Evolutionary conservation across 2,113 vertebrate species (phyloP), one percentile per base, ranked within the genome.

Genomic region (Mesitornis unicolor): DNA sequence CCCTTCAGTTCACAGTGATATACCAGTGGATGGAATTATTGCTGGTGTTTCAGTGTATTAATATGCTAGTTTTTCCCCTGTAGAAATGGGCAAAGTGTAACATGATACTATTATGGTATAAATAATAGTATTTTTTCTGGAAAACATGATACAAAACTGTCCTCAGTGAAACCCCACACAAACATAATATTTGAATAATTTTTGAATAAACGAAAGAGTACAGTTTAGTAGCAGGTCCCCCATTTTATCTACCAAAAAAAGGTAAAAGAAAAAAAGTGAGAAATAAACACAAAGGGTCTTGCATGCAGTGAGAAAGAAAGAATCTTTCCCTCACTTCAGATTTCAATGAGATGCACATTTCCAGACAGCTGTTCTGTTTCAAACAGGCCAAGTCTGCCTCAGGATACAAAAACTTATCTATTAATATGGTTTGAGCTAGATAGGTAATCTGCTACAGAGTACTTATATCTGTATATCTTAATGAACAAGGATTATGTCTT

Each of bases 301-400:
- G 54, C 31, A 63, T 13, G 4, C 10, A 86, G 59, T 16, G 19
- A 86, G 88, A 75, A 18, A 80, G 56, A 77, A 79, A 91, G 17
- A 65, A 45, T 53, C 3, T 3, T 82, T 76, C 35, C 25, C 33
- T 91, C 36, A 54, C 29, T 76, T 89, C 64, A 60, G 42, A 83
- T 94, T 90, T 90, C 87, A 88, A 56, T 8, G 28, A 92, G 38
- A n/a, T 84, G 68, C 60, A 81, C n/a, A 57, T 84, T 96, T 93
- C 40, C 38, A 94, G 43, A 64, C 88, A 95, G 88, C 61, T 89
- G 90, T 50, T 89, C 63, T 42, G 12, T 80, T 93, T 96, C 90
- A 95, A 88, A 85, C n/a, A 88, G 85, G 56, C 69, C 68, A 59
- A 54, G 40, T 78, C 68, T 78, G 68, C 56, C 82, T 86, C 31